These are phyloP conservation scores for Protonemura montana DNA, from an alignment of 2,888 invertebrate genomes.

Conservation along the genomic window DNA sequence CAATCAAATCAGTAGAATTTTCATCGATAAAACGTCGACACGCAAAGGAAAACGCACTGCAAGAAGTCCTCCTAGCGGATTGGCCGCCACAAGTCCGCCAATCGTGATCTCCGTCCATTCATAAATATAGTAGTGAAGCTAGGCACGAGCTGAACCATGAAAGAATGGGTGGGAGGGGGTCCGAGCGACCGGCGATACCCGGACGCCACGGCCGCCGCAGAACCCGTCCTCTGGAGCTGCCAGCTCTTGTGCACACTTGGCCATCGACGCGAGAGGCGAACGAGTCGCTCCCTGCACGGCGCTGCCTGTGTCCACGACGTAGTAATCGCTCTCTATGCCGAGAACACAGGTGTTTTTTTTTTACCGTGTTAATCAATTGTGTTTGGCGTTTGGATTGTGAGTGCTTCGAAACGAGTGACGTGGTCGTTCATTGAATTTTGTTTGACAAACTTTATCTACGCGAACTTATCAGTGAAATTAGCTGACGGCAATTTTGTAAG, in stretches of 20 bases:
- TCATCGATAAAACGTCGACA: slow-evolving; percentile 31
- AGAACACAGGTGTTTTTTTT: not conserved
- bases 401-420: not conserved
- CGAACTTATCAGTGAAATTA: not conserved
- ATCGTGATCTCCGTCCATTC: slow-evolving; percentile 42
- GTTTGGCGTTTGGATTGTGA: not conserved
- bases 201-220: not conserved
- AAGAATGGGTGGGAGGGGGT: slow-evolving; percentile 17
- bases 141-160: slow-evolving; percentile 38
- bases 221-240: slow-evolving; percentile 21
- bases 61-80: slow-evolving; percentile 36
- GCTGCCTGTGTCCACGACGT: not conserved
- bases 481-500: not conserved
- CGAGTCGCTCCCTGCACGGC: not conserved
- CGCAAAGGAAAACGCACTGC: slow-evolving; percentile 29
- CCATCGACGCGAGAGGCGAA: not conserved
- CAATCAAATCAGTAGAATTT: not conserved
- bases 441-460: not conserved
- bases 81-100: slow-evolving; percentile 42
- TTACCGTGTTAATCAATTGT: not conserved
- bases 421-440: not conserved
- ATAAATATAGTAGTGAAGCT: slow-evolving; percentile 44
- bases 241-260: not conserved
- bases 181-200: not conserved
- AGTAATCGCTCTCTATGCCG: not conserved